These are phyloP conservation scores for Leucopsar rothschildi DNA, from an alignment of 2,113 vertebrate species.

Conservation along the genomic window DNA sequence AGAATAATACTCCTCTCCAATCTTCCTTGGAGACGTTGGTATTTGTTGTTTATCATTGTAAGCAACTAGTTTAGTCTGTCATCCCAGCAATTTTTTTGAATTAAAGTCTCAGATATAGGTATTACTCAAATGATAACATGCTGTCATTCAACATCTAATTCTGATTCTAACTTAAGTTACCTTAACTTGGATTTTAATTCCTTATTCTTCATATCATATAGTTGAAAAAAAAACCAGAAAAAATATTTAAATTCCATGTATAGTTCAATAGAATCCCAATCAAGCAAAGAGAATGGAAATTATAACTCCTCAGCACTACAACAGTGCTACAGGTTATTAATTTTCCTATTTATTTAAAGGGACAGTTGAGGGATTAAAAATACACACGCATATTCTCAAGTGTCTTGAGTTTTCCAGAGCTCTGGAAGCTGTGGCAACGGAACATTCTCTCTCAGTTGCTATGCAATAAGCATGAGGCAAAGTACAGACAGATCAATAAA, in stretches of 20 bases:
- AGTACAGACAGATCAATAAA: neutral
- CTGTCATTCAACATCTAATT: neutral
- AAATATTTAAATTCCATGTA: neutral
- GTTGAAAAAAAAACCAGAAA: neutral
- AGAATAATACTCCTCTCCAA: neutral
- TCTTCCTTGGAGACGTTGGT: neutral
- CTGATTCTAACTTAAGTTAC: neutral
- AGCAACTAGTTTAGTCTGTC: neutral
- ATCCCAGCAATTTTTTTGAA: neutral
- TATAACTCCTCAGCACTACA: neutral
- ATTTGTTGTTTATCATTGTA: neutral
- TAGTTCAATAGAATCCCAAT: neutral
- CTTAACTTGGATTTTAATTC: neutral
- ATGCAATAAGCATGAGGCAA: neutral
- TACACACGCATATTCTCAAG: neutral
- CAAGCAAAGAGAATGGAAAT: neutral
- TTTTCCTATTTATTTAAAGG: neutral
- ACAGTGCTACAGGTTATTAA: accelerated
- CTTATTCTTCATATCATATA: neutral
- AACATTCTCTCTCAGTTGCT: neutral
- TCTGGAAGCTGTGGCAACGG: neutral
- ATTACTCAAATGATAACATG: neutral
- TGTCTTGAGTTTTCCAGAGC: neutral
- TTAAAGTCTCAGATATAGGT: neutral
- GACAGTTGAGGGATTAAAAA: neutral